Base-by-base conservation (phyloP, 1,140 invertebrate species). In the Laodelphax striatellus region DNA sequence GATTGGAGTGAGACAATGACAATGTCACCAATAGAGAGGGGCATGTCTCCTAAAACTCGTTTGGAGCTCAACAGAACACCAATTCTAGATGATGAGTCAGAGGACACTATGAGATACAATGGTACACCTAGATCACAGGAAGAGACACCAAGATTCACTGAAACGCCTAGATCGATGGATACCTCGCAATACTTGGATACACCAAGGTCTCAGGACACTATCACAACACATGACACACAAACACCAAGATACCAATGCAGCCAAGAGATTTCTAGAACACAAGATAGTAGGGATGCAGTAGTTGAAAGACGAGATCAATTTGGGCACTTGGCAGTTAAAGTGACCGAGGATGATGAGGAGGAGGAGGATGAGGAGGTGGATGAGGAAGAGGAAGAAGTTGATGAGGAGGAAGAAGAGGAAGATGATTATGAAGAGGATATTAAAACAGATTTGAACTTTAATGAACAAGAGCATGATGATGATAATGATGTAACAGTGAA, bases 361-460 rank as follows among this genome's bases (percentile, higher is more conserved):
- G 61, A 62, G 24, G 57, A 17, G 17, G 57, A 63, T 17, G 42
- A 28, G 5, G 22, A 16, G n/a, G 22, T 9, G 9, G 22, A 55
- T 11, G 14, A 22, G 17, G 22, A 55, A 19, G 14, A 38, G 34
- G 52, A 54, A 8, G 57, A 58, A 3, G 52, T 14, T 50, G 57
- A 58, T 52, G 28, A 24, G 9, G 13, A 60, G 19, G 55, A 57
- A 59, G 46, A 53, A 31, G 34, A 46, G 9, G 41, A 61, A 8
- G 44, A 34, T 2, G 44, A 58, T 38, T 17, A 58, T 17, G 63
- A 62, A 44, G 28, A 64, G 19, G 55, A 57, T 44, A 53, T 61
- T 65, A 9, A 70, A 70, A 63, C 79, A 75, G 55, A 46, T 31
- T 41, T 16, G 50, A 46, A 31, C 42, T 55, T 19, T 21, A 52